phyloP scores from a whole-genome alignment of 2,888 invertebrate species.

The Mongoloraphidia duomilia region DNA sequence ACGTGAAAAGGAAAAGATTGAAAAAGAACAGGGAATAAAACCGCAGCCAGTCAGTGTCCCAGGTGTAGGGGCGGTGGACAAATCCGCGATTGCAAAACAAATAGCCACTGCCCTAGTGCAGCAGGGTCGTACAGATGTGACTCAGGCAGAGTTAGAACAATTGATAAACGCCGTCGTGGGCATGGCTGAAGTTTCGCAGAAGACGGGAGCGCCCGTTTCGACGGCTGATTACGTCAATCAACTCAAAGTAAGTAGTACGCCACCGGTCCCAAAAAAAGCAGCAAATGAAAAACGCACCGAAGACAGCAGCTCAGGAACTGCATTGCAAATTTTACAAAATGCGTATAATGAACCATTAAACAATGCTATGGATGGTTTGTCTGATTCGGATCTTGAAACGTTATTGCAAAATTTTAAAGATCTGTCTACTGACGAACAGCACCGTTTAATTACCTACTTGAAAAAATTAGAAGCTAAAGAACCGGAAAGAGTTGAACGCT shows the following conservation, averaged over 20 bases:
- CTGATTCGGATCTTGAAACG: constrained; percentile 66
- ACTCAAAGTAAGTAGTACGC: constrained; percentile 13
- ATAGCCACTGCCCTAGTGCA: constrained; percentile 65
- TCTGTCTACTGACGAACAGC: constrained; percentile 65
- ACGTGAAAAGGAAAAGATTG: constrained; percentile 24
- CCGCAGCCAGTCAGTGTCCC: constrained; percentile 45
- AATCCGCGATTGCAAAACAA: constrained; percentile 65
- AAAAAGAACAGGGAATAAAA: constrained; percentile 22
- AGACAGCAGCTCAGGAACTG: constrained; percentile 23
- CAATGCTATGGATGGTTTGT: constrained; percentile 55
- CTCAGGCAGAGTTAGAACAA: constrained; percentile 62
- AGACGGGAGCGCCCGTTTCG: constrained; percentile 33
- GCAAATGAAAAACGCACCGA: constrained; percentile 9
- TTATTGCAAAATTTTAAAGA: constrained; percentile 70
- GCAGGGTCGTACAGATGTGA: constrained; percentile 69
- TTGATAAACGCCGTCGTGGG: constrained; percentile 66
- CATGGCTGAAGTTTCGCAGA: constrained; percentile 46
- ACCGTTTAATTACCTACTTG: constrained; percentile 64
- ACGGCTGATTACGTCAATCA: constrained; percentile 35
- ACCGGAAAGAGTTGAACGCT: constrained; percentile 59
- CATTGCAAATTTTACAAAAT: constrained; percentile 33
- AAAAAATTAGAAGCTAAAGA: constrained; percentile 67
- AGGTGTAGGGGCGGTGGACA: constrained; percentile 60
- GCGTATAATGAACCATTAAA: constrained; percentile 25
- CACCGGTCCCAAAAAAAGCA: constrained; percentile 10